These are phyloP conservation scores for Coenonympha glycerion DNA, from an alignment of 2,888 invertebrate genomes.

Conservation along the genomic window DNA sequence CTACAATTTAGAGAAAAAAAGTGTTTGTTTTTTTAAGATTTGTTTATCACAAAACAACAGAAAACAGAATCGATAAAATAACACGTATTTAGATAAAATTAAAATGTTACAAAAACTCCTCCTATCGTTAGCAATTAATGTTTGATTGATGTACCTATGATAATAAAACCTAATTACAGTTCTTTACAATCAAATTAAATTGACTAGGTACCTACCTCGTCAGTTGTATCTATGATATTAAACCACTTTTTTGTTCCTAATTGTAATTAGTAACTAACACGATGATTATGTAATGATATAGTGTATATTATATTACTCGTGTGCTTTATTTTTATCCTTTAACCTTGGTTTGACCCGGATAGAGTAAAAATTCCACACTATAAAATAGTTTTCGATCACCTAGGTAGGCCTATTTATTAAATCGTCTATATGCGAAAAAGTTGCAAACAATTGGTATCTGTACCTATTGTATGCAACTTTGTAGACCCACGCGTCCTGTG, in stretches of 20 bases:
- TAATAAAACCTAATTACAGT: not conserved
- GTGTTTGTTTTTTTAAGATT: no score
- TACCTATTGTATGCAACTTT: no score
- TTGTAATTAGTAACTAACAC: not conserved
- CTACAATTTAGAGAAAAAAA: no score
- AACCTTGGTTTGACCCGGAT: not conserved
- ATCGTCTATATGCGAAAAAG: no score
- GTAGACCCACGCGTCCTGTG: no score
- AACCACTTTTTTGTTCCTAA: not conserved
- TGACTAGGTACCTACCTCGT: not conserved
- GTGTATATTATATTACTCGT: not conserved
- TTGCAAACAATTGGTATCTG: no score
- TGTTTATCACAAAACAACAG: no score
- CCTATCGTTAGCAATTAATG: not conserved
- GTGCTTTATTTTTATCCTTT: not conserved
- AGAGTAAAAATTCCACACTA: not conserved
- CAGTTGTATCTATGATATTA: no score
- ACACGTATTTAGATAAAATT: not conserved
- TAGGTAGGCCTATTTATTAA: no score
- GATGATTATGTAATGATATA: not conserved
- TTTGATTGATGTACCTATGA: not conserved
- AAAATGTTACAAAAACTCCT: not conserved
- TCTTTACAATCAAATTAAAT: not conserved
- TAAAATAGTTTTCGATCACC: no score
- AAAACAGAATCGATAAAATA: not conserved